Conservation (phyloP, 2,797 vertebrate species). For the Pseudomugil tenellus region DNA sequence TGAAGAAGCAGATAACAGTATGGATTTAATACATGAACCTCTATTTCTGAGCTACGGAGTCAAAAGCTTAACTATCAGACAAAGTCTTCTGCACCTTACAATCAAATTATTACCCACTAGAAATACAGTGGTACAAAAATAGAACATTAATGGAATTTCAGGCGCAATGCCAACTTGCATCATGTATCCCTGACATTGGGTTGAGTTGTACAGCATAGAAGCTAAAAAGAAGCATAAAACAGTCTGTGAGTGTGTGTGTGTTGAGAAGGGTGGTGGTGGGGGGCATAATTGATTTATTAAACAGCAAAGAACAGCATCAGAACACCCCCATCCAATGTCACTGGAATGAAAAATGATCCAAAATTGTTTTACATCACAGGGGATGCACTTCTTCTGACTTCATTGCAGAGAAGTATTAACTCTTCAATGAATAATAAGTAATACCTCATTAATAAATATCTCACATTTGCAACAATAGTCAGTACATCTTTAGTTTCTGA, state of each 20-base stretch:
- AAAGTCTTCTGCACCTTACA: slow-evolving; percentile 22
- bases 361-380: background rate
- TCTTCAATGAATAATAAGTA: background rate
- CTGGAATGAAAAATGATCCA: background rate
- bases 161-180: slow-evolving; percentile 29
- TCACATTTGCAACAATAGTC: background rate
- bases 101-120: slow-evolving; percentile 43
- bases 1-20: slow-evolving; percentile 18
- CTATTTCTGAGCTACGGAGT: slow-evolving; percentile 26
- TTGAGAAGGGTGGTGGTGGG: background rate
- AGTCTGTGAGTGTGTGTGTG: no score
- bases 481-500: background rate
- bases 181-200: slow-evolving; percentile 9
- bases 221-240: background rate
- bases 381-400: background rate
- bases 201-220: slow-evolving; percentile 5
- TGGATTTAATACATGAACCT: slow-evolving; percentile 27
- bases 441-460: background rate
- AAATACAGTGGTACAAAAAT: slow-evolving; percentile 39
- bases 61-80: slow-evolving; percentile 27
- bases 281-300: background rate
- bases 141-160: slow-evolving; percentile 41
- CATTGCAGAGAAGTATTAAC: background rate
- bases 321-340: background rate
- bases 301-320: background rate